Conservation (phyloP, 2,797 vertebrate species). For the Dendrocincla tyrannina region DNA sequence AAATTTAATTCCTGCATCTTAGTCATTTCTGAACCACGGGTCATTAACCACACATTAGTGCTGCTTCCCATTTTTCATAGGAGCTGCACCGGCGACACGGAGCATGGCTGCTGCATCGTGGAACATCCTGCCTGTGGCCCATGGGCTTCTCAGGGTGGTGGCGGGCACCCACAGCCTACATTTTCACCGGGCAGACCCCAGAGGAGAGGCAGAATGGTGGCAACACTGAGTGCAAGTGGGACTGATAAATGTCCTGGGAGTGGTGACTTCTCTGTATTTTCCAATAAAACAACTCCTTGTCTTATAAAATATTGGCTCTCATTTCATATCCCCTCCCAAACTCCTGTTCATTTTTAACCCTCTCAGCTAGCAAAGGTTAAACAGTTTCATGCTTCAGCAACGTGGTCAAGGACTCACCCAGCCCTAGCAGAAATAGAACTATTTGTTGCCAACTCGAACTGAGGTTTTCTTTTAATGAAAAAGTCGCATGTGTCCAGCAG, state of each 20-base stretch:
- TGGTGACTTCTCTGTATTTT: background rate
- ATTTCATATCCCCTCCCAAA: background rate
- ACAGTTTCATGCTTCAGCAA: background rate
- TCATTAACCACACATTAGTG: conserved; percentile 51
- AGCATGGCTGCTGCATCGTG: background rate
- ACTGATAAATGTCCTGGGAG: background rate
- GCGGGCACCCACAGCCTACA: background rate
- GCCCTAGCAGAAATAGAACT: background rate
- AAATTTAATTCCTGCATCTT: conserved; percentile 56
- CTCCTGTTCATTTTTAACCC: background rate
- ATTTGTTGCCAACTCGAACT: background rate
- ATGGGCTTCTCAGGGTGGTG: background rate
- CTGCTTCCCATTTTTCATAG: conserved; percentile 12
- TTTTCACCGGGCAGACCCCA: background rate
- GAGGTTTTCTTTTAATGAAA: background rate
- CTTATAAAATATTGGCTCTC: background rate
- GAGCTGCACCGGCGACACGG: background rate
- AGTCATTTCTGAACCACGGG: conserved; percentile 23
- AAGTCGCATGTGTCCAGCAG: background rate
- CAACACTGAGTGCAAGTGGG: background rate
- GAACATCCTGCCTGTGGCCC: background rate
- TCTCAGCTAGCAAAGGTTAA: background rate
- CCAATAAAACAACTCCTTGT: background rate
- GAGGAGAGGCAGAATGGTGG: background rate
- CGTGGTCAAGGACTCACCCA: background rate